Evolutionary conservation across 2,113 vertebrate species (phyloP).

Genomic region (Notothenia coriiceps): DNA sequence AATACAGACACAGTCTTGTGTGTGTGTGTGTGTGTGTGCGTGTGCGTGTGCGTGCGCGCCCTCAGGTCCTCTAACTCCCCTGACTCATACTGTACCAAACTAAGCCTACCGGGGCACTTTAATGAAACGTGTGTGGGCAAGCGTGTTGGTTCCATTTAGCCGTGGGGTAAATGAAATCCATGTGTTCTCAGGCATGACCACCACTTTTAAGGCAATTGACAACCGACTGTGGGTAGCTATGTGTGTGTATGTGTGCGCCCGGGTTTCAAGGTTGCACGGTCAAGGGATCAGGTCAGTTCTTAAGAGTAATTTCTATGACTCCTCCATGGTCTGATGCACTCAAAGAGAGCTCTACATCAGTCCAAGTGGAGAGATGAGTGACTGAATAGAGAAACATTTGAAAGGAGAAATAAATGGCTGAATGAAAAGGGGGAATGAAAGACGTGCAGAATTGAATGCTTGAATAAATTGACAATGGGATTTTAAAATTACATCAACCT

Average conservation of each 20-base stretch:
- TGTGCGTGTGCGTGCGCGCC: conserved; percentile 30
- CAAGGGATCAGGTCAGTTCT: conserved; percentile 57
- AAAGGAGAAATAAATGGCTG: conserved; percentile 37
- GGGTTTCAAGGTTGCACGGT: conserved; percentile 60
- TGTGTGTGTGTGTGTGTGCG: too few species aligned
- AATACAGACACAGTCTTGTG: conserved; percentile 37
- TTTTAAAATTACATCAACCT: conserved; percentile 35
- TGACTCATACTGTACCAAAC: conserved; percentile 59
- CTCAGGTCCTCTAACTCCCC: conserved; percentile 43
- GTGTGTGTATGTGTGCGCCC: conserved; percentile 15
- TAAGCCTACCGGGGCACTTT: conserved; percentile 54
- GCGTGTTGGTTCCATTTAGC: conserved; percentile 70
- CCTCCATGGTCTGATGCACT: conserved; percentile 55
- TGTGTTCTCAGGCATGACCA: conserved; percentile 73
- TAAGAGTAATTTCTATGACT: conserved; percentile 58
- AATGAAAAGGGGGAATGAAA: conserved; percentile 21
- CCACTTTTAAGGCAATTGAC: conserved; percentile 69
- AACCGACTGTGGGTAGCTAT: not conserved
- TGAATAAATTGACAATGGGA: conserved; percentile 28
- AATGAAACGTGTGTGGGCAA: conserved; percentile 70
- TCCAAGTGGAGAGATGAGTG: conserved; percentile 39
- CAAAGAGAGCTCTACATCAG: conserved; percentile 40
- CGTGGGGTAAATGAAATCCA: conserved; percentile 57
- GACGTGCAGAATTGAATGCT: conserved; percentile 30
- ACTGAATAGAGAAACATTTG: conserved; percentile 49